Conservation (phyloP, 2,113 vertebrate genomes). For the Labeo catla region DNA sequence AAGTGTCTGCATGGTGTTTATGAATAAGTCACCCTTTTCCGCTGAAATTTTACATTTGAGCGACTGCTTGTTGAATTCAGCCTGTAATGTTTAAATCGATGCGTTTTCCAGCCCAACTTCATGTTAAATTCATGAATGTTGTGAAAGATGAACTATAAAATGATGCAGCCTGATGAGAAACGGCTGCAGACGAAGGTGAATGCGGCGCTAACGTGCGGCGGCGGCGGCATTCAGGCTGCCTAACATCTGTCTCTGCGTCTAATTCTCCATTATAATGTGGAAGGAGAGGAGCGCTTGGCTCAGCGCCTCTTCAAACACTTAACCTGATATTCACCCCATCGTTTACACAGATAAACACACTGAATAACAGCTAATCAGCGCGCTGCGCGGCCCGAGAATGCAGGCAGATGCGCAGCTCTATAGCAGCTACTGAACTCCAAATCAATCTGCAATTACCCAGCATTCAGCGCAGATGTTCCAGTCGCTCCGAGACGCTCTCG, state of each 20-base stretch:
- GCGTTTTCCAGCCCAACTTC: not conserved
- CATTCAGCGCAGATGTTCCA: constrained; percentile 53
- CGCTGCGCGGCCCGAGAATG: constrained; percentile 29
- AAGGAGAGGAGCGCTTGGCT: constrained; percentile 69
- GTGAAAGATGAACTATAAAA: constrained; percentile 1
- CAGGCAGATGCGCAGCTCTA: constrained; percentile 20
- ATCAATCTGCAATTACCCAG: constrained; percentile 59
- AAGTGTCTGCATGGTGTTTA: not conserved
- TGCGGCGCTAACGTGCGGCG: not conserved
- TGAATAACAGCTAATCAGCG: constrained; percentile 71
- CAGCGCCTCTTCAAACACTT: constrained; percentile 74
- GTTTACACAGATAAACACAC: constrained; percentile 76
- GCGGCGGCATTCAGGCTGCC: not conserved
- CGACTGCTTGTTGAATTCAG: constrained; percentile 7
- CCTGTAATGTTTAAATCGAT: not conserved
- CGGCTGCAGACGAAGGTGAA: not conserved
- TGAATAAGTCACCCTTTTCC: not conserved
- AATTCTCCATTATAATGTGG: constrained; percentile 73
- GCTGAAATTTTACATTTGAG: not conserved
- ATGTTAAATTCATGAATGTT: constrained; percentile 19
- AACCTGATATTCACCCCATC: constrained; percentile 77
- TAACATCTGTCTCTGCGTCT: constrained; percentile 69
- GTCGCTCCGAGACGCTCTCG: not conserved
- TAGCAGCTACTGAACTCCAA: constrained; percentile 40
- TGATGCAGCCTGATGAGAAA: not conserved